These are phyloP conservation scores for Carollia perspicillata DNA, from an alignment of 2,113 vertebrate genomes.

Conservation along the genomic window DNA sequence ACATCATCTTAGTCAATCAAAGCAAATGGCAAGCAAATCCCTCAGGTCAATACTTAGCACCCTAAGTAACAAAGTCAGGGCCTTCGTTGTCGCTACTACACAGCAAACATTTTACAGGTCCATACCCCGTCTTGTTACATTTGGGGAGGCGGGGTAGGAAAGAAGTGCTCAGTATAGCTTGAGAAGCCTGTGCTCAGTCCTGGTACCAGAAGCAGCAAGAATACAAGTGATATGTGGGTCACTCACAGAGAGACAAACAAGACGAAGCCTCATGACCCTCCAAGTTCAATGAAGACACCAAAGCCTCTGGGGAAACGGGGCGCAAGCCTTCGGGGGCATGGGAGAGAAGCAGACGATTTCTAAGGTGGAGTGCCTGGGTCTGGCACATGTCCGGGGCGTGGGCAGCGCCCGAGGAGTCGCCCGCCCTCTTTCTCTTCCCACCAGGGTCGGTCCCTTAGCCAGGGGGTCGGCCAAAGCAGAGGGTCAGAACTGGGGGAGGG, in stretches of 20 bases:
- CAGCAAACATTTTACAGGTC: background rate
- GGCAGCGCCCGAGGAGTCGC: background rate
- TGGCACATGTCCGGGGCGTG: background rate
- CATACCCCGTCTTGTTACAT: background rate
- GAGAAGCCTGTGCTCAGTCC: background rate
- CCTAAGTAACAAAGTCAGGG: slow-evolving; percentile 17
- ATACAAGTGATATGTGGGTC: slow-evolving; percentile 67
- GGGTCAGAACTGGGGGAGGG: background rate
- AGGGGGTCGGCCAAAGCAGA: background rate
- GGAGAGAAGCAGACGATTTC: background rate
- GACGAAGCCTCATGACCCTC: slow-evolving; percentile 32
- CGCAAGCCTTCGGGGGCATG: background rate
- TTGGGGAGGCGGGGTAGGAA: background rate
- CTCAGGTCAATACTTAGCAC: background rate
- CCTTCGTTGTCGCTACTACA: background rate
- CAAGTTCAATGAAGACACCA: slow-evolving; percentile 44
- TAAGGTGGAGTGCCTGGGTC: background rate
- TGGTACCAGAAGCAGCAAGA: background rate
- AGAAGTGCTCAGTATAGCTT: background rate
- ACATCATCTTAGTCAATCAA: slow-evolving; percentile 5
- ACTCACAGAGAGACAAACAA: background rate
- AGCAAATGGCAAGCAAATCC: background rate
- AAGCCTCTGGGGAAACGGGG: background rate
- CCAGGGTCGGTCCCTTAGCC: background rate
- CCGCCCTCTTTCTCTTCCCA: background rate